Evolutionary conservation across 2,113 vertebrate species (phyloP).

Genomic region (Nibea albiflora): DNA sequence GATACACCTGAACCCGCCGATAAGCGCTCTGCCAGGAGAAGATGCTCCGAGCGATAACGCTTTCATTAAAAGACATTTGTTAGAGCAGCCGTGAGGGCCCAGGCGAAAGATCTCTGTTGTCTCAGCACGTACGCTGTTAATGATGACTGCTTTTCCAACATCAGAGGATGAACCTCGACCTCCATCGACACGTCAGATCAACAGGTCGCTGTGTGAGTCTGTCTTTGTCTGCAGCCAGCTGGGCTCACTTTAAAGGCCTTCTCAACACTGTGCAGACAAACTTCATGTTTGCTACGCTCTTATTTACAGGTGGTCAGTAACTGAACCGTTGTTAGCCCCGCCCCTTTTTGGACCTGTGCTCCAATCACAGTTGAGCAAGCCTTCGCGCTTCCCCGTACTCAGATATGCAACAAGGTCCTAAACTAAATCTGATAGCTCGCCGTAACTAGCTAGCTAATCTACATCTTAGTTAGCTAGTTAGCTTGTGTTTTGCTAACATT

Average conservation of each 20-base stretch:
- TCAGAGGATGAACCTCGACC: slow-evolving; percentile 6
- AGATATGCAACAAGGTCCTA: no score
- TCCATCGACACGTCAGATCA: background rate
- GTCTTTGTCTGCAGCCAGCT: background rate
- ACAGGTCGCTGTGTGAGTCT: background rate
- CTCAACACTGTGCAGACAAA: no score
- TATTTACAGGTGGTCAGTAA: background rate
- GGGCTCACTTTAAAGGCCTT: background rate
- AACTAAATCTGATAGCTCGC: no score
- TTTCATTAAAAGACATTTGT: background rate
- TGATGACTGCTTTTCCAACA: background rate
- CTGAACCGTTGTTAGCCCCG: no score
- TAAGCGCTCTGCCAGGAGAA: background rate
- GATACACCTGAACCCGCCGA: background rate
- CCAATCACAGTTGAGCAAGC: no score
- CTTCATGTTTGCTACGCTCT: background rate
- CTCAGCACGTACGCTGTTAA: background rate
- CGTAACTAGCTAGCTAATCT: no score
- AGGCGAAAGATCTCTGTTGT: slow-evolving; percentile 3
- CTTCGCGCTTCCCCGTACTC: no score
- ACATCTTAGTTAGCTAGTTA: no score
- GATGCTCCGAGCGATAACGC: background rate
- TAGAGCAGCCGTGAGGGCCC: background rate
- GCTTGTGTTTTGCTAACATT: no score
- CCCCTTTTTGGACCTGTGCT: no score